Evolutionary conservation across 2,888 invertebrate species (phyloP), one percentile per base, ranked within the genome.

Genomic region (Liodrosophila aerea): DNA sequence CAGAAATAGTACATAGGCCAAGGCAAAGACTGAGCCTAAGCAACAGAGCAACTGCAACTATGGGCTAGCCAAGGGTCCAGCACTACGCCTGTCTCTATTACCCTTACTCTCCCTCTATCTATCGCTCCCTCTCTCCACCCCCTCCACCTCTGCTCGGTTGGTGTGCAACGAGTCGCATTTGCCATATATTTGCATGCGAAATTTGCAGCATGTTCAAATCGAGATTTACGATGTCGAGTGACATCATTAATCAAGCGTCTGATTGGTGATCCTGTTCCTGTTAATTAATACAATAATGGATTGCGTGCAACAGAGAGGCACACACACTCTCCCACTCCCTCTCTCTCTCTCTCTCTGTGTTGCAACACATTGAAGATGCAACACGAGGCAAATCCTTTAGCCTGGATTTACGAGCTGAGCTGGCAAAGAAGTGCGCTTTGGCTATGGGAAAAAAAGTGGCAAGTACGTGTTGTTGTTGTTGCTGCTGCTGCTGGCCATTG

Each of bases 211-310:
- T 86, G 86, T 86, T 86, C 87, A 87, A 89, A 89, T 88, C 88
- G 85, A 89, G 89, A 89, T 89, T 89, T 89, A 89, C 89, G 89
- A 88, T 76, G 85, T 80, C 77, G 81, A 87, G 86, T 89, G 89
- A 89, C 89, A 89, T 89, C 89, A 89, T 89, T 89, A 89, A 89
- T 89, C 89, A 89, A 89, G 87, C 88, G 84, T 82, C 89, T 89
- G 89, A 89, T 89, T 89, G 89, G 89, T 89, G 89, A 89, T 89
- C 89, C 89, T 89, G 89, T 89, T 89, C 88, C 88, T 89, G 89
- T 89, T 89, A 89, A 89, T 89, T 89, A 89, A 89, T 89, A 89
- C 89, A 89, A 89, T 89, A 89, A 89, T 89, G 86, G 87, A 89
- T 89, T 84, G 89, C 84, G 73, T 72, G 72, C 22, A 43, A 5